Evolutionary conservation across 2,888 invertebrate genomes (phyloP), one percentile per base, ranked within the genome.

Genomic region (Cabera pusaria): DNA sequence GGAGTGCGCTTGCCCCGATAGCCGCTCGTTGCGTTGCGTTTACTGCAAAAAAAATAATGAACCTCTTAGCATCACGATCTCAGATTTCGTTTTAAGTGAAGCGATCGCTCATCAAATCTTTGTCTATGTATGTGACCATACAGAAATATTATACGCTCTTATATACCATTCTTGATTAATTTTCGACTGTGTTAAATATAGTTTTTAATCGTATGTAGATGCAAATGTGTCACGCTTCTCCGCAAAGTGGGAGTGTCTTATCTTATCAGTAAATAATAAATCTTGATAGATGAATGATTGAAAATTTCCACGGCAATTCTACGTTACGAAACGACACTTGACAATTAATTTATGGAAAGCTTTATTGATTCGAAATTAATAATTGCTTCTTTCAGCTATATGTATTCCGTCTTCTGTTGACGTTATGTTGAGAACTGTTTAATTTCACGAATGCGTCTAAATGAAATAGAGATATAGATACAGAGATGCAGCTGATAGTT

Each of bases 191-290:
- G 48, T 51, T 61, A 57, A 65, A 60, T n/a, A n/a, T n/a, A n/a
- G n/a, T n/a, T n/a, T n/a, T n/a, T n/a, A n/a, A 64, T 64, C 59
- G 57, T 53, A 63, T 55, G 56, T 56, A 62, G 62, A 66, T 64
- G 64, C 62, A 55, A 68, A 72, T 79, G 73, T 66, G 72, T 80
- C 79, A 79, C 77, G 68, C 77, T 68, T 76, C 63, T 68, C 48
- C 52, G 54, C 61, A 40, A 56, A 55, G 57, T 55, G 52, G 60
- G 57, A 70, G 65, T 72, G 69, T 69, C 67, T 72, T 84, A 85
- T 86, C 84, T 86, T 82, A 83, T 83, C 82, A 72, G 46, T n/a
- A n/a, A n/a, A n/a, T n/a, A 35, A 34, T 54, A 45, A 67, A 65
- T 61, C 52, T 28, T 72, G 78, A 82, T 81, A 81, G 68, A 61